Conservation (phyloP, 2,797 vertebrate genomes). For the Coranthus polyacanthus region DNA sequence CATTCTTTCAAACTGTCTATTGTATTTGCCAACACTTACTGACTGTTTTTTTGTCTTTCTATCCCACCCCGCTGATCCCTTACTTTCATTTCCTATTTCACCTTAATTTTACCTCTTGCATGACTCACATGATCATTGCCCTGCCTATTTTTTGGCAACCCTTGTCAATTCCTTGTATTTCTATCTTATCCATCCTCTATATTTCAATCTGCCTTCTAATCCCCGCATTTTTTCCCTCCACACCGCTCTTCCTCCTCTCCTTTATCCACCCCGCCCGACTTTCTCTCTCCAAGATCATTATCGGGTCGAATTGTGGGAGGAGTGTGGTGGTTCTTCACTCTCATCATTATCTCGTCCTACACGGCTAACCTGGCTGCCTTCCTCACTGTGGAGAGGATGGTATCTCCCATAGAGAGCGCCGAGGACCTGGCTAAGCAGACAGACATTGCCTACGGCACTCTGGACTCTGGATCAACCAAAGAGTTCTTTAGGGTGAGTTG, state of each 20-base stretch:
- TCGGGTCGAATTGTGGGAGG: slow-evolving; percentile 98
- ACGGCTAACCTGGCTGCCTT: slow-evolving; percentile 98
- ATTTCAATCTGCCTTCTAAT: slow-evolving; percentile 1
- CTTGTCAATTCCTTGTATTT: slow-evolving; percentile 1
- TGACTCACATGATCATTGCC: slow-evolving; percentile 24
- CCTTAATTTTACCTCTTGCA: slow-evolving; percentile 29
- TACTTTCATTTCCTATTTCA: slow-evolving; percentile 18
- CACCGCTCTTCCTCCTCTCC: neutral
- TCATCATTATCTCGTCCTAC: slow-evolving; percentile 99
- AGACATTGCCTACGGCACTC: slow-evolving; percentile 96
- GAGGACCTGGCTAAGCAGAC: slow-evolving; percentile 99
- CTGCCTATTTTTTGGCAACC: slow-evolving; percentile 8
- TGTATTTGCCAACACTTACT: slow-evolving; percentile 26
- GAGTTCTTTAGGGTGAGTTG: slow-evolving; percentile 98
- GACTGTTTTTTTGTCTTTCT: slow-evolving; percentile 35
- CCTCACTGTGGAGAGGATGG: slow-evolving; percentile 98
- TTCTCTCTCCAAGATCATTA: too few relatives aligned
- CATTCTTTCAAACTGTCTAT: slow-evolving; percentile 18
- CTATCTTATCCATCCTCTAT: slow-evolving; percentile 4
- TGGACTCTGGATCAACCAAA: slow-evolving; percentile 98
- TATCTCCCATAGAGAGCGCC: slow-evolving; percentile 90
- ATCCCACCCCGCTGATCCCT: slow-evolving; percentile 25
- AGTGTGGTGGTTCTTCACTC: slow-evolving; percentile 99
- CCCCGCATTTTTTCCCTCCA: slow-evolving; percentile 1
- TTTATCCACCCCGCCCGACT: too few relatives aligned